Conservation (phyloP, 2,113 vertebrate species). For the Polypterus senegalus region DNA sequence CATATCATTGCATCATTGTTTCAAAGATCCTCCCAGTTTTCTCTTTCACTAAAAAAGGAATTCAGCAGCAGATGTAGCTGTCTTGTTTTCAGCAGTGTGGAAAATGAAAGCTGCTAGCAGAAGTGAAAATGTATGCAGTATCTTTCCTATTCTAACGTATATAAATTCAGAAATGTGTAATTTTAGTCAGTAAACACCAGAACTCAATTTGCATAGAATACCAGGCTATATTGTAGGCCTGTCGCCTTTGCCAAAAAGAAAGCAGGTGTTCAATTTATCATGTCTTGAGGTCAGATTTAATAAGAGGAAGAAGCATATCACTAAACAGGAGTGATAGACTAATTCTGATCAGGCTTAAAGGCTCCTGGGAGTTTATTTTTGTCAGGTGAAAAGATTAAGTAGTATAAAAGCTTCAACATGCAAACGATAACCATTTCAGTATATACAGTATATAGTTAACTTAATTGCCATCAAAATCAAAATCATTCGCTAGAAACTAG, state of each 20-base stretch:
- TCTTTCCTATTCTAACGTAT: slow-evolving; percentile 18
- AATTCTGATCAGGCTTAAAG: neutral
- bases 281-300: neutral
- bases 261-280: neutral
- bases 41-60: slow-evolving; percentile 11
- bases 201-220: slow-evolving; percentile 25
- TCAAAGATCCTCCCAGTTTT: neutral
- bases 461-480: no score
- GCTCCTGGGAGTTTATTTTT: no score
- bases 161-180: slow-evolving; percentile 16
- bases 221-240: slow-evolving; percentile 16
- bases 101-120: slow-evolving; percentile 37
- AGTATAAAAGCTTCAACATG: no score
- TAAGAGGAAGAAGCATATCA: neutral
- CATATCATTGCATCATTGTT: neutral
- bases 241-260: neutral
- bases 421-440: no score
- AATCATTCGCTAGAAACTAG: no score
- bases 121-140: slow-evolving; percentile 29
- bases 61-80: slow-evolving; percentile 39
- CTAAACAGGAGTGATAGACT: neutral
- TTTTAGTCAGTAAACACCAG: slow-evolving; percentile 19
- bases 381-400: no score
- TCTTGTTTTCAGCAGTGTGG: slow-evolving; percentile 41
- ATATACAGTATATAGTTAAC: no score